These are phyloP conservation scores for Serranus cabrilla DNA, from an alignment of 2,797 vertebrate species.

Conservation along the genomic window DNA sequence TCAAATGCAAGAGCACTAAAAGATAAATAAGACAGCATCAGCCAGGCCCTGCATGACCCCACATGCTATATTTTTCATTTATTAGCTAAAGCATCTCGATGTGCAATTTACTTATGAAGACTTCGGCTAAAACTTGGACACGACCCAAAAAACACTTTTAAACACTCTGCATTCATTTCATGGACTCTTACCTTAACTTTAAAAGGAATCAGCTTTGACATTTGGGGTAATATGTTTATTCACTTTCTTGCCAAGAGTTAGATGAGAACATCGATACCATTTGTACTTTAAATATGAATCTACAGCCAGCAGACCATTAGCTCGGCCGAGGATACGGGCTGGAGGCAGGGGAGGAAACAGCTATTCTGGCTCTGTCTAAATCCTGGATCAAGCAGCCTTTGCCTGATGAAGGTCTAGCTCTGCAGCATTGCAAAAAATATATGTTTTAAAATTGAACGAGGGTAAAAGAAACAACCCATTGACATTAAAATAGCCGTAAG, in stretches of 20 bases:
- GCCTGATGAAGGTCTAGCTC: too few species aligned
- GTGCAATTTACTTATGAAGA: background rate
- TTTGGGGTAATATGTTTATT: background rate
- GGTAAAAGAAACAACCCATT: too few species aligned
- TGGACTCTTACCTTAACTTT: background rate
- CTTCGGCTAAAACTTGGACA: background rate
- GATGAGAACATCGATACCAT: background rate
- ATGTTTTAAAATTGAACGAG: too few species aligned
- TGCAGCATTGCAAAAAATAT: too few species aligned
- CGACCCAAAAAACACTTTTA: background rate
- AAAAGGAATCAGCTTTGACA: background rate
- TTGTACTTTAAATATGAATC: background rate
- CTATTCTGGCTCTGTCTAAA: background rate
- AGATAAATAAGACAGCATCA: background rate
- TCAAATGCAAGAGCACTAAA: background rate
- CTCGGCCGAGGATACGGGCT: background rate
- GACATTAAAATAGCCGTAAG: too few species aligned
- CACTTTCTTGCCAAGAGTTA: conserved; percentile 1
- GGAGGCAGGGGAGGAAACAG: background rate
- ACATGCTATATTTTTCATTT: background rate
- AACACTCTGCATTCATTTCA: background rate
- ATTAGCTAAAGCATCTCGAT: background rate
- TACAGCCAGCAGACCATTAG: background rate
- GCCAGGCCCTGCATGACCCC: background rate
- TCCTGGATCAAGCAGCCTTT: background rate